phyloP scores from a whole-genome alignment of 2,888 invertebrate genomes.

The Agonum fuliginosum region DNA sequence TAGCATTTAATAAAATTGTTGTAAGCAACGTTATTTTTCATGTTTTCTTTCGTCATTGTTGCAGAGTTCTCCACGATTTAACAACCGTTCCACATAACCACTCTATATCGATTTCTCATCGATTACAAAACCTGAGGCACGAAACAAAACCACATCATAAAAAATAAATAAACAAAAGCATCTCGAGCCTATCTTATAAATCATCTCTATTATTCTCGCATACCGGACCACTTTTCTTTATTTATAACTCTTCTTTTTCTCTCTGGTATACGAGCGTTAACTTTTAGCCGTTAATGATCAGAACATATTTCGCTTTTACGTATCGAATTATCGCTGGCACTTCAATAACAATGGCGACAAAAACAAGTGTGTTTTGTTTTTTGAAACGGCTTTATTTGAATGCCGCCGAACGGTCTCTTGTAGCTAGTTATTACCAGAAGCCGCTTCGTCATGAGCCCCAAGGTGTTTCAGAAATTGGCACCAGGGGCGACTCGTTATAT shows the following conservation, averaged over 20 bases:
- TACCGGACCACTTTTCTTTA: slow-evolving; percentile 26
- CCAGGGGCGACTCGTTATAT: slow-evolving; percentile 50
- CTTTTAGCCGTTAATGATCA: slow-evolving; percentile 29
- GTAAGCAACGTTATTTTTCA: too few relatives aligned
- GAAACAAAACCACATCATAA: slow-evolving; percentile 11
- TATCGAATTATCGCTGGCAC: slow-evolving; percentile 22
- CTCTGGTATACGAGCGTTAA: neutral
- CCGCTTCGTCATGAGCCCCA: slow-evolving; percentile 46
- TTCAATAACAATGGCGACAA: slow-evolving; percentile 41
- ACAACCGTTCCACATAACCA: slow-evolving; percentile 37
- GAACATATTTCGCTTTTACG: slow-evolving; percentile 32
- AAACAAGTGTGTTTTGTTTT: slow-evolving; percentile 42
- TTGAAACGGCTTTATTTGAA: slow-evolving; percentile 40
- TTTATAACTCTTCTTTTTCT: slow-evolving; percentile 18
- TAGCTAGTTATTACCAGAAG: slow-evolving; percentile 45
- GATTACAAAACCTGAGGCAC: slow-evolving; percentile 21
- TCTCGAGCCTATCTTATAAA: slow-evolving; percentile 35
- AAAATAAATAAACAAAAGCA: slow-evolving; percentile 16
- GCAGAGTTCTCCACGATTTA: slow-evolving; percentile 9
- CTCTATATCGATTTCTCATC: slow-evolving; percentile 38
- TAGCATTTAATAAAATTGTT: too few relatives aligned
- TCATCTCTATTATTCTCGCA: slow-evolving; percentile 42
- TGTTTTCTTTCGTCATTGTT: too few relatives aligned
- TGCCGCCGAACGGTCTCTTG: slow-evolving; percentile 24
- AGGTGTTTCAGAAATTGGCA: slow-evolving; percentile 9